These are phyloP conservation scores for Oreonectes daqikongensis DNA, from an alignment of 2,797 vertebrate species.

Conservation along the genomic window DNA sequence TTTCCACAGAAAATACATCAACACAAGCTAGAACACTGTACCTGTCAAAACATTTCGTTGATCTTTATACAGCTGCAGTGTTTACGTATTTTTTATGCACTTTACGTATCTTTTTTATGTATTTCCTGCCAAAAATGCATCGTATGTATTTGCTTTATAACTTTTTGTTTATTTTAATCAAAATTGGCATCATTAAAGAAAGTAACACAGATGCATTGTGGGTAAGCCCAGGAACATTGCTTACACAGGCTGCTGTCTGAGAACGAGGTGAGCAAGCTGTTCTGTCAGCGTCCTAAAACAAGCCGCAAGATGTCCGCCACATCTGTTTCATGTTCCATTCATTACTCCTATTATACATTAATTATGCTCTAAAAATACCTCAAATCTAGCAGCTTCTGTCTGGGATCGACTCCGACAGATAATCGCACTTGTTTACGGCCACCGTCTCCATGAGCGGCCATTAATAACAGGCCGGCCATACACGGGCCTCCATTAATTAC, in stretches of 20 bases:
- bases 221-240: neutral
- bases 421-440: slow-evolving; percentile 73
- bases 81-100: too few species aligned
- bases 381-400: slow-evolving; percentile 62
- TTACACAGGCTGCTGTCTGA: neutral
- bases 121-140: too few species aligned
- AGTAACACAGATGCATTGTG: neutral
- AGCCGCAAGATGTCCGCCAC: slow-evolving; percentile 60
- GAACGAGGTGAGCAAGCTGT: neutral
- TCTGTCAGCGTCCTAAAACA: slow-evolving; percentile 5
- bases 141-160: too few species aligned
- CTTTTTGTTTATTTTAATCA: too few species aligned
- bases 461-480: slow-evolving; percentile 55
- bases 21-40: neutral
- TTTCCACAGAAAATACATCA: neutral
- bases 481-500: slow-evolving; percentile 57
- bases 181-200: too few species aligned
- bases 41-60: neutral
- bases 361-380: slow-evolving; percentile 75
- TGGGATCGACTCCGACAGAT: slow-evolving; percentile 69
- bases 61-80: too few species aligned
- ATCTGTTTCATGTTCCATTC: slow-evolving; percentile 71
- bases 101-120: too few species aligned
- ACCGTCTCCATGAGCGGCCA: slow-evolving; percentile 60
- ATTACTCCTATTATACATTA: slow-evolving; percentile 65